Conservation (phyloP, 1,140 invertebrate genomes). For the Brachionus koreanus region DNA sequence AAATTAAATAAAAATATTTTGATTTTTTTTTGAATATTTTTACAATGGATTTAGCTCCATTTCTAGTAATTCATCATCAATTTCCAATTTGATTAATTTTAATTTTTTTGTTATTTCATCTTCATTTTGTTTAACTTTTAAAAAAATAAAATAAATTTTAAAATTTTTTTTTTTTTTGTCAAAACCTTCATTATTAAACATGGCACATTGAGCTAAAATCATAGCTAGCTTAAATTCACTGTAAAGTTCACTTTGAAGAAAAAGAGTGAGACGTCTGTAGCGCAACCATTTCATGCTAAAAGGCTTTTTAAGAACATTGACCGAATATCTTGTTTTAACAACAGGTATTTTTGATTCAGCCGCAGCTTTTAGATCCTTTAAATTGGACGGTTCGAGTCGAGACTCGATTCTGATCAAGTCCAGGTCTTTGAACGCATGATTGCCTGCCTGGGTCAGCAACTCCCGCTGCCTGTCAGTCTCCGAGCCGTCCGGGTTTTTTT, state of each 20-base stretch:
- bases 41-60: conserved; percentile 37
- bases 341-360: conserved; percentile 9
- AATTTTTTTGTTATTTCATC: not conserved
- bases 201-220: conserved; percentile 21
- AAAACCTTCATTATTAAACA: conserved; percentile 36
- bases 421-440: conserved; percentile 27
- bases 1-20: not conserved
- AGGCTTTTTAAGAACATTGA: conserved; percentile 25
- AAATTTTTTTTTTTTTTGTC: not conserved
- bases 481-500: not conserved
- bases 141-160: not conserved
- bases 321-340: conserved; percentile 12
- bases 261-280: not conserved
- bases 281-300: conserved; percentile 34
- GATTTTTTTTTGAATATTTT: not conserved
- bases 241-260: conserved; percentile 20
- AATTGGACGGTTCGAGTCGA: not conserved
- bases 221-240: conserved; percentile 30
- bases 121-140: not conserved
- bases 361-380: conserved; percentile 18
- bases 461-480: not conserved
- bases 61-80: conserved; percentile 22
- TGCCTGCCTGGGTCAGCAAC: not conserved
- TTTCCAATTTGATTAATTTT: conserved; percentile 4
- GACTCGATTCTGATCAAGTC: conserved; percentile 37